Evolutionary conservation across 2,888 invertebrate genomes (phyloP), one percentile per base, ranked within the genome.

Genomic region (Troilus luridus): DNA sequence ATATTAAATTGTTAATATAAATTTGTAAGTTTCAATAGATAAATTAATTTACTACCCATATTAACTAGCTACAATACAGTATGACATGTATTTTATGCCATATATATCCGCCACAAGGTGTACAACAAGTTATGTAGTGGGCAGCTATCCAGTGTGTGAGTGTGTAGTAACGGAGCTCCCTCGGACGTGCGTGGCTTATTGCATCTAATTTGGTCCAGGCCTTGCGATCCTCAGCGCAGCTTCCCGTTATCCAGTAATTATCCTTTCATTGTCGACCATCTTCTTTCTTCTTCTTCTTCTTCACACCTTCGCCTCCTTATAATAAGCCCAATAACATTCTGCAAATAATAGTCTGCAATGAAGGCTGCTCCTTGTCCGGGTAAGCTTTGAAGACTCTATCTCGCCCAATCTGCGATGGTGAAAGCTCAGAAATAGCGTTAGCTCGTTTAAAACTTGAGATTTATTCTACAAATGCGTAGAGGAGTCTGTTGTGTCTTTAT

Each of bases 201-300:
- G 89, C 89, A 89, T 89, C 89, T 89, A 89, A 89, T 89, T 89
- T 89, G 89, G 89, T 89, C 62, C 62, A 41, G 9, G 67, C n/a
- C 56, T 12, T 21, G 54, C 56, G 56, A 85, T 12, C 54, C 56
- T 27, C 54, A 24, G 17, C 41, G 72, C 14, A 7, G 1, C 56
- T 58, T 0, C n/a, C 89, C 89, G 89, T 89, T 89, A 89, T 19
- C 19, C n/a, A 89, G 89, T 89, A 89, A 89, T 89, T 89, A 89
- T 89, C 24, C 62, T 19, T 27, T 27, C 64, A 89, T 89, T 89
- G 89, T 89, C 27, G 11, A 0, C 54, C 17, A 19, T 10, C 60
- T 11, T 14, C 88, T 59, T 60, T 59, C 59, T 54, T 41, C 89
- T 54, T 64, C 56, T 85, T 58, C 85, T 85, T 56, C 85, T 85